These are phyloP conservation scores for Lepidurus packardi DNA, from an alignment of 1,140 invertebrate species.

Conservation along the genomic window DNA sequence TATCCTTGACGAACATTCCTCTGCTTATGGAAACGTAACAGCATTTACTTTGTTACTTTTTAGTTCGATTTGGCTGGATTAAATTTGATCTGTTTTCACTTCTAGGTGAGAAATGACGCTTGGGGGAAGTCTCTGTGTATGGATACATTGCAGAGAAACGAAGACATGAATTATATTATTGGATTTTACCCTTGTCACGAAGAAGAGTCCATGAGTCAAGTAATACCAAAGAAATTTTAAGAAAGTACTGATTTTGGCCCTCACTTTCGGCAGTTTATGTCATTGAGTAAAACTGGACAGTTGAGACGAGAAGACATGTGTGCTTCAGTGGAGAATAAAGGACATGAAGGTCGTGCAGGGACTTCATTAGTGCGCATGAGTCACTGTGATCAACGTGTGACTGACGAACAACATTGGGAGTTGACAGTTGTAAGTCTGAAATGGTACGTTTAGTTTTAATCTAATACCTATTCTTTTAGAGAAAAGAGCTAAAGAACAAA, in stretches of 20 bases:
- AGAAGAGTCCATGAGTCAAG: conserved; percentile 55
- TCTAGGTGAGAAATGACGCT: conserved; percentile 48
- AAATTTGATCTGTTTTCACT: conserved; percentile 31
- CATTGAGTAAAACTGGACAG: conserved; percentile 62
- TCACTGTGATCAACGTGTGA: background rate
- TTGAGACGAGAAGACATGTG: conserved; percentile 70
- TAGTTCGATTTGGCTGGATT: conserved; percentile 36
- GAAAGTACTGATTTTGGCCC: conserved; percentile 38
- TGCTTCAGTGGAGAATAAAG: conserved; percentile 48
- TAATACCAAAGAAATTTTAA: conserved; percentile 39
- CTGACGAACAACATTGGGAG: background rate
- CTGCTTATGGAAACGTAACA: conserved; percentile 62
- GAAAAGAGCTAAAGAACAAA: background rate
- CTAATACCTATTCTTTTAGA: background rate
- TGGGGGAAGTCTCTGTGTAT: conserved; percentile 55
- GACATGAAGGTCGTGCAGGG: background rate
- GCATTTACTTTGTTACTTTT: conserved; percentile 36
- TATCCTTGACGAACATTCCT: conserved; percentile 71
- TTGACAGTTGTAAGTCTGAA: background rate
- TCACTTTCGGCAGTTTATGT: conserved; percentile 57
- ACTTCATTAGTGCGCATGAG: background rate
- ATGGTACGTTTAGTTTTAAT: background rate
- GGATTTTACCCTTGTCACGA: conserved; percentile 71
- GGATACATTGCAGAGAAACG: conserved; percentile 69
- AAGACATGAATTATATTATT: conserved; percentile 60